A percentile compares a stretch with the other conserved stretches of the same genome.
Evolutionary conservation across 2,113 vertebrate species (phyloP).

Genomic region (Paedocypris sp.): DNA sequence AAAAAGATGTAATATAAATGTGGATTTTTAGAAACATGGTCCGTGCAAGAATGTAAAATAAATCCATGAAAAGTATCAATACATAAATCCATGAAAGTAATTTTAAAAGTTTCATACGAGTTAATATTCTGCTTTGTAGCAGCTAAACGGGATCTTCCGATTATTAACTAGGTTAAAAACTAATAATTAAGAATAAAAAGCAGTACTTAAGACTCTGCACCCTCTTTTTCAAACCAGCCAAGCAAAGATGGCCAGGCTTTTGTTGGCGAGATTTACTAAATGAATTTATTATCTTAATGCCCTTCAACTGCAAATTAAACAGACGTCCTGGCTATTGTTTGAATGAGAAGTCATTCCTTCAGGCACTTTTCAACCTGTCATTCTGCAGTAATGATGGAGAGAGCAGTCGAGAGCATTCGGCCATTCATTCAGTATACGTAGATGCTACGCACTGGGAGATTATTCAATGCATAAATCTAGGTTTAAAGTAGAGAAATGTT

Average conservation of each 20-base stretch:
- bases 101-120: no score
- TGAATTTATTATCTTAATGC: slow-evolving; percentile 44
- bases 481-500: no score
- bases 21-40: no score
- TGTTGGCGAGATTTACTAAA: slow-evolving; percentile 42
- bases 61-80: no score
- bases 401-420: neutral
- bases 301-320: slow-evolving; percentile 44
- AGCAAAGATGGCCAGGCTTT: slow-evolving; percentile 37
- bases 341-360: slow-evolving; percentile 34
- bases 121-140: slow-evolving; percentile 7
- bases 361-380: slow-evolving; percentile 22
- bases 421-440: neutral
- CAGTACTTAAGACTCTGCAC: slow-evolving; percentile 19
- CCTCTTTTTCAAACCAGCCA: slow-evolving; percentile 22
- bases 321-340: slow-evolving; percentile 33
- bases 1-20: no score
- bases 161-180: slow-evolving; percentile 38
- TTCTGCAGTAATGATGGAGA: slow-evolving; percentile 19
- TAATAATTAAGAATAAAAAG: slow-evolving; percentile 33
- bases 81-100: no score
- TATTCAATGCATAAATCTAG: no score
- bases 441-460: neutral
- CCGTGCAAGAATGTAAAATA: no score
- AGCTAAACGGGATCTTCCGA: slow-evolving; percentile 16